phyloP scores from a whole-genome alignment of 2,888 invertebrate genomes.

The Siphlonurus alternatus region DNA sequence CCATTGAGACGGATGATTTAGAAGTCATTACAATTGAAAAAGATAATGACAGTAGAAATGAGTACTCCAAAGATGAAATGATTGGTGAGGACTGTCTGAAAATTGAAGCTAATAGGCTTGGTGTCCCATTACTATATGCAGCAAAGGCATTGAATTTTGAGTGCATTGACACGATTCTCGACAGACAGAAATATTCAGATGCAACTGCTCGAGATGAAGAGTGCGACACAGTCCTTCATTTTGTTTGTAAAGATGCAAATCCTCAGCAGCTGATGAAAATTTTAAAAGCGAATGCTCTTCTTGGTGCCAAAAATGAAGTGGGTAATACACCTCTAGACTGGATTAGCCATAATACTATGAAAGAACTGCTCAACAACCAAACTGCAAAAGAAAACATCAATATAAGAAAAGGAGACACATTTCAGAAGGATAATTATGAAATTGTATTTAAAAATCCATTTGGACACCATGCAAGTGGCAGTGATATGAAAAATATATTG shows the following conservation, averaged over 20 bases:
- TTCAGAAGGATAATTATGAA: not conserved
- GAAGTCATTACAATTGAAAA: not conserved
- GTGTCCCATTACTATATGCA: not conserved
- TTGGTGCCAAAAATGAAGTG: not conserved
- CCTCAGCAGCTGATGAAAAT: not conserved
- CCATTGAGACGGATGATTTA: not conserved
- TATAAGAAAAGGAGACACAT: not conserved
- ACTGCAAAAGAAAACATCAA: not conserved
- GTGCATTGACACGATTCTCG: not conserved
- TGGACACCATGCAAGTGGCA: slow-evolving; percentile 1
- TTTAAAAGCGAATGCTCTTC: not conserved
- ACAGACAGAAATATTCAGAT: not conserved
- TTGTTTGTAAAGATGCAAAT: not conserved
- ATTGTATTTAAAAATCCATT: not conserved
- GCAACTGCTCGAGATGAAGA: not conserved
- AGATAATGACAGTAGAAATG: not conserved
- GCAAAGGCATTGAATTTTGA: not conserved
- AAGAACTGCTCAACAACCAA: not conserved
- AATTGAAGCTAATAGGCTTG: not conserved
- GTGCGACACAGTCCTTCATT: not conserved
- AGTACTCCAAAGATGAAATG: too few relatives aligned
- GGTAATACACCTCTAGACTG: not conserved
- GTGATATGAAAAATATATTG: not conserved
- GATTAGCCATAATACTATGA: not conserved
- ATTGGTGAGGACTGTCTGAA: not conserved